Conservation (phyloP, 64 coral and sea anemone genomes). For the Acropora yongei region DNA sequence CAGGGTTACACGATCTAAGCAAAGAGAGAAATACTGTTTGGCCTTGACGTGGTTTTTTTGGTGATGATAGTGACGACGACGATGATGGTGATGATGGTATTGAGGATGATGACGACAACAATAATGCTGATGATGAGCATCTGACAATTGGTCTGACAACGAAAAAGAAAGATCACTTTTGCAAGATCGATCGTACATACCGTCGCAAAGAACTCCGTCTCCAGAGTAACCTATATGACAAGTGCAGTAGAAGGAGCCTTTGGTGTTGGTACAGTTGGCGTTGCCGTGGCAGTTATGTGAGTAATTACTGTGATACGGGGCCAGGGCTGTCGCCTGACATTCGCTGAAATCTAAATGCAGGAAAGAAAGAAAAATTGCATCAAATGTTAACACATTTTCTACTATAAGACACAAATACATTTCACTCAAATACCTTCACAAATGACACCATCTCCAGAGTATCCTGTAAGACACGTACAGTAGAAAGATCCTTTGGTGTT, state of each 20-base stretch:
- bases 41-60: too few relatives aligned
- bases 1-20: too few relatives aligned
- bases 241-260: slow-evolving; percentile 69
- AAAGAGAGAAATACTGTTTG: too few relatives aligned
- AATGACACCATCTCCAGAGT: slow-evolving; percentile 67
- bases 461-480: slow-evolving; percentile 69
- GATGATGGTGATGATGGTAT: too few relatives aligned
- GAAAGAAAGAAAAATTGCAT: neutral
- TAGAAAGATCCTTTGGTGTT: slow-evolving; percentile 86
- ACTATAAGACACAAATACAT: neutral
- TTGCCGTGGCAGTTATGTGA: slow-evolving; percentile 36
- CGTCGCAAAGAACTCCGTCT: slow-evolving; percentile 35
- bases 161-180: too few relatives aligned
- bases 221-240: slow-evolving; percentile 58
- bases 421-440: slow-evolving; percentile 30
- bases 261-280: slow-evolving; percentile 60
- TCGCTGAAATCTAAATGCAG: slow-evolving; percentile 52
- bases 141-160: too few relatives aligned
- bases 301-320: slow-evolving; percentile 10
- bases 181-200: neutral
- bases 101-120: too few relatives aligned
- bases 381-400: neutral
- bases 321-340: neutral
- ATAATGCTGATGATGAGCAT: too few relatives aligned
- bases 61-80: too few relatives aligned